Evolutionary conservation across 2,797 vertebrate genomes (phyloP), one percentile per base, ranked within the genome.

Genomic region (Cercopithecus mitis): DNA sequence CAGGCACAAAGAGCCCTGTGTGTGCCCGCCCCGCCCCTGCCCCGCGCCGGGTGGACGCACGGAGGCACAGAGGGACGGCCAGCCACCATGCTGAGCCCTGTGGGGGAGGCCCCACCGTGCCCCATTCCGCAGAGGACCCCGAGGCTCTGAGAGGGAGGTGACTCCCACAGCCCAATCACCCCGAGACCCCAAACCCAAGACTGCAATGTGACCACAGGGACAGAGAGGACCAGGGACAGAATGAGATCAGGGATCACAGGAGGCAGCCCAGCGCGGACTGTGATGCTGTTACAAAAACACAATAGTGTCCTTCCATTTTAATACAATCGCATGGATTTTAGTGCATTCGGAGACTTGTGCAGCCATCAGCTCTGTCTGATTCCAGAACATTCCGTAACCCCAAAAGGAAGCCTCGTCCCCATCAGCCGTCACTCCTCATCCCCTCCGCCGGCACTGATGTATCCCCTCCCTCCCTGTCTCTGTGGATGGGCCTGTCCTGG

Each of bases 1-100:
- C 76, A 96, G 27, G 13, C 82, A 97, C 97, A 97, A 97, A 98
- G 97, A 80, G n/a, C 33, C 80, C 82, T 97, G 95, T 97, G 98
- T 98, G 87, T 4, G 2, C 39, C 8, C 4, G 4, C 52, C 64
- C 70, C 0, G 24, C 72, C 77, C 88, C 55, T n/a, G 36, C 36
- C n/a, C 58, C 2, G 39, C 0, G 41, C 3, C 1, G 0, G 47
- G 1, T 20, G 41, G 36, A 70, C 4, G 3, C 43, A 19, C 27
- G 39, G 90, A 70, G 64, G 17, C 33, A 45, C 7, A 27, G 57
- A 75, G 25, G 36, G 8, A 6, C 5, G 2, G 90, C 15, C 4
- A 1, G 39, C 6, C 14, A 15, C 47, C 7, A 0, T 27, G 33
- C 57, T 25, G 36, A 57, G 55, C 33, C 3, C 83, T 19, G 0